These are phyloP conservation scores for Ormyrus rosae DNA, from an alignment of 2,888 invertebrate genomes.

Conservation along the genomic window DNA sequence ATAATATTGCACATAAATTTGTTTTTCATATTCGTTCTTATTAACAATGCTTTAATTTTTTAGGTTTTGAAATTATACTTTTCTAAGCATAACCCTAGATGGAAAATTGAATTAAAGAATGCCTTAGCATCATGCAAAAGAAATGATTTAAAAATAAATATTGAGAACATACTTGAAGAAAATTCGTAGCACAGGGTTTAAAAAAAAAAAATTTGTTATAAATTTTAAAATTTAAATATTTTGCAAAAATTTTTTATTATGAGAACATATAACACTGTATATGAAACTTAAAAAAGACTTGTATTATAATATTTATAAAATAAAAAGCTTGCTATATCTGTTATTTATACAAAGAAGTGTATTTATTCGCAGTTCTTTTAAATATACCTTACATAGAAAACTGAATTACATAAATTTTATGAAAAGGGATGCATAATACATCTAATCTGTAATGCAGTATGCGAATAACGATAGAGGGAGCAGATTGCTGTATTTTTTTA, in stretches of 20 bases:
- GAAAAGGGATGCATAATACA: constrained; percentile 53
- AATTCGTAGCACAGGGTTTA: neutral
- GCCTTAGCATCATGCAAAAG: constrained; percentile 68
- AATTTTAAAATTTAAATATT: neutral
- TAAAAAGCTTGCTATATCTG: constrained; percentile 4
- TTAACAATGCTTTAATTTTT: constrained; percentile 49
- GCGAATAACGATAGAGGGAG: constrained; percentile 49
- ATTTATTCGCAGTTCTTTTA: constrained; percentile 57
- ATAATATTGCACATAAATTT: neutral
- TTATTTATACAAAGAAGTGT: constrained; percentile 54
- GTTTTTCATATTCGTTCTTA: neutral
- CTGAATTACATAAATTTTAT: constrained; percentile 56
- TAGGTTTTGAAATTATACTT: constrained; percentile 68
- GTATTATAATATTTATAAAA: constrained; percentile 27
- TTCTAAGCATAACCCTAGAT: constrained; percentile 59
- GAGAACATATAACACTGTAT: constrained; percentile 11
- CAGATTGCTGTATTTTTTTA: constrained; percentile 60
- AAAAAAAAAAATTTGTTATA: neutral
- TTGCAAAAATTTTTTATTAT: neutral
- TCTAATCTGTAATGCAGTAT: constrained; percentile 52
- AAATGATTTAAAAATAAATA: constrained; percentile 67
- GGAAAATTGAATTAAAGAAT: constrained; percentile 65
- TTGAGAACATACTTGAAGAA: constrained; percentile 56
- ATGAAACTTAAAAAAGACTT: neutral
- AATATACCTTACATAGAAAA: constrained; percentile 58